phyloP scores from a whole-genome alignment of 2,888 invertebrate species.

The Conistra vaccinii region DNA sequence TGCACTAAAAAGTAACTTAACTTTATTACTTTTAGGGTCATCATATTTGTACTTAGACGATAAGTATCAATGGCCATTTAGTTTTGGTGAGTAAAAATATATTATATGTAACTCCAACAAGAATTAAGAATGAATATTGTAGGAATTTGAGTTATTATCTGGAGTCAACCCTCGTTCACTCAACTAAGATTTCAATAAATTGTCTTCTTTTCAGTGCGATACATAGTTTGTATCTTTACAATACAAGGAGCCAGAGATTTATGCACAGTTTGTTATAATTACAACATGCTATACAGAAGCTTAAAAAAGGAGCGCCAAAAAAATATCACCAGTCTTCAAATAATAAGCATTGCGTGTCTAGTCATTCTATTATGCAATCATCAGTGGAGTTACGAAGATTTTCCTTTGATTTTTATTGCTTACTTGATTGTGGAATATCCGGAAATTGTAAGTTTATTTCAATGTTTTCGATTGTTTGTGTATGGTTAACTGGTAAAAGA shows the following conservation, averaged over 20 bases:
- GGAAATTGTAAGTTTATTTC: conserved; percentile 74
- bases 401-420: conserved; percentile 74
- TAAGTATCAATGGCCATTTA: conserved; percentile 64
- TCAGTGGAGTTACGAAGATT: conserved; percentile 73
- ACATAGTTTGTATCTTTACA: conserved; percentile 46
- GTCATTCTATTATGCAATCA: conserved; percentile 66
- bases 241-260: conserved; percentile 38
- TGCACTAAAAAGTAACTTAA: conserved; percentile 1
- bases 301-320: conserved; percentile 36
- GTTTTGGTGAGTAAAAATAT: conserved; percentile 70
- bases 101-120: background rate
- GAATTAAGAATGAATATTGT: background rate
- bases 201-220: conserved; percentile 48
- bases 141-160: background rate
- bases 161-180: background rate
- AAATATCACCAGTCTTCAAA: conserved; percentile 59
- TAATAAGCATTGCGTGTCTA: conserved; percentile 57
- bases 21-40: conserved; percentile 66
- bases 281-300: conserved; percentile 53
- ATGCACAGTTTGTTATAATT: conserved; percentile 60
- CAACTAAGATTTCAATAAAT: conserved; percentile 6
- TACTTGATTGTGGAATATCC: conserved; percentile 74
- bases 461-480: background rate
- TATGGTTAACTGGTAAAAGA: background rate
- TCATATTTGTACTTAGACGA: conserved; percentile 65